Percentiles rank a stretch among this genome's conserved stretches.
Conservation (phyloP, 2,888 invertebrate species). For the Calameuta idolon region DNA sequence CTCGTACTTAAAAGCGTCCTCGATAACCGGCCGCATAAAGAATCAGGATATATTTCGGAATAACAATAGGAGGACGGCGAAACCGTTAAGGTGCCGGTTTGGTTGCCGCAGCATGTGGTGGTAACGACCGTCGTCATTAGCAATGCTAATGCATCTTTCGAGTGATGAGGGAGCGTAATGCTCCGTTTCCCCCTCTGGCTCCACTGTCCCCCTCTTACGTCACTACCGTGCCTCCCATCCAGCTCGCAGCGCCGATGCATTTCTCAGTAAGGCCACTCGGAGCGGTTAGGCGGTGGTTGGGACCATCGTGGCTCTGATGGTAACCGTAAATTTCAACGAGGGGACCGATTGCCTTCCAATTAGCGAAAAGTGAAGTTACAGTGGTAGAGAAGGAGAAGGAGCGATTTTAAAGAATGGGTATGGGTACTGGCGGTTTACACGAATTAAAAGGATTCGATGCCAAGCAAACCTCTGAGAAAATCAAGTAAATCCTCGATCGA, state of each 20-base stretch:
- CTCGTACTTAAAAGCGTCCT: not conserved
- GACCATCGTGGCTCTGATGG: constrained; percentile 5
- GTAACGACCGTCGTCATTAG: constrained; percentile 64
- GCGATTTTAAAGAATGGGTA: no score
- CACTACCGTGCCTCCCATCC: constrained; percentile 14
- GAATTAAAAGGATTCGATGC: no score
- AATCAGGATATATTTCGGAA: constrained; percentile 7
- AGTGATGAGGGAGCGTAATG: constrained; percentile 60
- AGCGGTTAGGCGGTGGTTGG: constrained; percentile 7
- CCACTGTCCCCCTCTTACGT: constrained; percentile 11
- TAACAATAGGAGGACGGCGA: not conserved
- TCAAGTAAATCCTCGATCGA: no score
- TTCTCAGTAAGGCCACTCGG: constrained; percentile 43
- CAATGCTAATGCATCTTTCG: constrained; percentile 65
- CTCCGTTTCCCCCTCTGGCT: constrained; percentile 27
- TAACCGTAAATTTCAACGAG: constrained; percentile 35
- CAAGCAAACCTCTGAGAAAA: no score
- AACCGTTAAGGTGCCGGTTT: constrained; percentile 6
- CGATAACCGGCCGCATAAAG: not conserved
- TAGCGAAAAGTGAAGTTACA: constrained; percentile 19
- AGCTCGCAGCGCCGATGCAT: constrained; percentile 27
- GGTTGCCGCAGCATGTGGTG: constrained; percentile 48
- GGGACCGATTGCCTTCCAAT: constrained; percentile 45
- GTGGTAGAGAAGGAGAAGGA: no score
- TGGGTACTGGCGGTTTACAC: no score